Evolutionary conservation across 37 sponge, comb jelly and placozoan genomes (phyloP), one percentile per base, ranked within the genome.

Genomic region (Ephydatia muelleri): DNA sequence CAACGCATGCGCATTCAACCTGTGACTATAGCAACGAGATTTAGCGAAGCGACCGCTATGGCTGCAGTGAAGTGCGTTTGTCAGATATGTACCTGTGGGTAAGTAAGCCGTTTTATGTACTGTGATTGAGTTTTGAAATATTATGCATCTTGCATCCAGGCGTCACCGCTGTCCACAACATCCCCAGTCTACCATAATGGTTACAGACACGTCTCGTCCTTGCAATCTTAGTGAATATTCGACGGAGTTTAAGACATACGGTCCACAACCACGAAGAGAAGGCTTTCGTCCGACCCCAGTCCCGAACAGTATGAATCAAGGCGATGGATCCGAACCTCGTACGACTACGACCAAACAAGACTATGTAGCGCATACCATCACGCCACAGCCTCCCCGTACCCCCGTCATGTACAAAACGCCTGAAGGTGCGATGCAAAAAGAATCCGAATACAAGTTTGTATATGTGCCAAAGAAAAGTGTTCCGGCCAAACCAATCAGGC

Each of bases 31-130:
- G 57, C 57, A 57, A 57, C 57, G 19, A 21, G 57, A 21, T 21
- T 14, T 14, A 13, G 57, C 1, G 57, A 57, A 57, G 57, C 57
- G 57, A 57, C 1, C 57, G 57, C 57, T 1, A 57, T 57, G 57
- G 19, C 57, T 57, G 57, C 57, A 57, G 35, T 40, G n/a, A 76
- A 76, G 38, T 93, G 94, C 38, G 86, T 93, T 73, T 93, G 94
- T 69, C 91, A 93, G 85, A 89, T 93, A 26, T 93, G 94, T 43
- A 80, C 84, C 2, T 93, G 94, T 72, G 94, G 94, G 94, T 93
- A 83, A 89, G 94, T 93, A 2, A 14, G 73, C 14, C 11, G 67
- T 2, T 16, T 9, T 23, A 39, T 0, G 31, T 30, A 75, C 47
- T 75, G 28, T n/a, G 2, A 67, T 2, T 34, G 1, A 0, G 12